Evolutionary conservation across 2,797 vertebrate genomes (phyloP), one percentile per base, ranked within the genome.

Genomic region (Cyprinodon diabolis): DNA sequence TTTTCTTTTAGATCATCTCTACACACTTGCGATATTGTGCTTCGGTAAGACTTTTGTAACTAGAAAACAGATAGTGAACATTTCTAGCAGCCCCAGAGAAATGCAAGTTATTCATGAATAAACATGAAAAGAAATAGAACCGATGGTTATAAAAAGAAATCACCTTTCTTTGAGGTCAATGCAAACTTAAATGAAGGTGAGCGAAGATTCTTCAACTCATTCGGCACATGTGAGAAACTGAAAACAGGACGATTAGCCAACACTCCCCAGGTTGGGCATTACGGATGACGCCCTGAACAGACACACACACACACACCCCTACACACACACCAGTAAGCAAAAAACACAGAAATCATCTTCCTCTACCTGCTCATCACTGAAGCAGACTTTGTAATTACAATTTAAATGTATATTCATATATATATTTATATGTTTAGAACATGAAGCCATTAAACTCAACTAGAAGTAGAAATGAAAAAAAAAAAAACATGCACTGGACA

Each of bases 1-100:
- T 91, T 90, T 92, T 94, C 88, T 92, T 90, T 92, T 91, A 93
- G 88, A 89, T 92, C 90, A 94, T 86, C 92, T 94, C 91, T 94
- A 95, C 94, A 94, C 94, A 92, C 87, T 86, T 91, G 89, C 71
- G 91, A 82, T 91, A 92, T 95, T 96, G 95, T 96, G 95, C 95
- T 96, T 96, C 91, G 86, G 93, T 94, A 93, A 93, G 93, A 95
- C 87, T 81, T 92, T 92, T 89, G 91, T 84, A 88, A 95, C 90
- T 92, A 91, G 84, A 93, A 92, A 90, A 94, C 89, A 90, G 87
- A 92, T 91, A 93, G 89, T 90, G 85, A 91, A 90, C 63, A 74
- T 71, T 49, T 78, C 83, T 80, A 88, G 89, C 79, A 90, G 83
- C 87, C 87, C 86, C 83, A 92, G 83, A 70, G 78, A 89, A 86